Evolutionary conservation across 2,113 vertebrate genomes (phyloP).

Genomic region (Colossoma macropomum): DNA sequence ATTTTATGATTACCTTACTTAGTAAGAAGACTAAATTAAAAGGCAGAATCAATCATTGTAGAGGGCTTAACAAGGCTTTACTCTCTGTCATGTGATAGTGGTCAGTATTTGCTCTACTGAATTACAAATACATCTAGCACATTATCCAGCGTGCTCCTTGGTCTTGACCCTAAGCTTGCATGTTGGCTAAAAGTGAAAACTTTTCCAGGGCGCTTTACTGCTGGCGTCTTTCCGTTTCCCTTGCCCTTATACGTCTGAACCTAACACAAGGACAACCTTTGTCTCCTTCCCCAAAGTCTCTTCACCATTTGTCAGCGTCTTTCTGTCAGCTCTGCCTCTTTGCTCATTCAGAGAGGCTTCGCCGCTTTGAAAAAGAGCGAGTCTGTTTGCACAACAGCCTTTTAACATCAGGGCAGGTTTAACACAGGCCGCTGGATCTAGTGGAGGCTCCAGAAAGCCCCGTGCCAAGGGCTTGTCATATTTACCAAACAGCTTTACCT

Average conservation of each 20-base stretch:
- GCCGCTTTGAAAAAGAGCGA: constrained; percentile 16
- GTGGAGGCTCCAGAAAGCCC: constrained; percentile 15
- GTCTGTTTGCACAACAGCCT: constrained; percentile 42
- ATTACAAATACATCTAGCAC: too few species aligned
- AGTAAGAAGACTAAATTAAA: too few species aligned
- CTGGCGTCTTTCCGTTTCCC: constrained; percentile 14
- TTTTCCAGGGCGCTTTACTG: neutral
- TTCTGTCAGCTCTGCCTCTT: constrained; percentile 28
- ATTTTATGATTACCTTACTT: too few species aligned
- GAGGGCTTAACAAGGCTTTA: too few species aligned
- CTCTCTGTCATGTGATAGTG: too few species aligned
- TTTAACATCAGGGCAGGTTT: constrained; percentile 35
- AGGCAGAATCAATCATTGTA: too few species aligned
- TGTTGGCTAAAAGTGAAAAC: neutral
- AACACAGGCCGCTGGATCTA: constrained; percentile 1
- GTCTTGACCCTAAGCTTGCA: neutral
- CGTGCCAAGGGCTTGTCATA: constrained; percentile 51
- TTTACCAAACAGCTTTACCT: constrained; percentile 49
- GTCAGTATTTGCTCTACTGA: too few species aligned
- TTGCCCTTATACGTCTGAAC: constrained; percentile 6
- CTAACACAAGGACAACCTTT: constrained; percentile 28
- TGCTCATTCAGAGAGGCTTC: constrained; percentile 17
- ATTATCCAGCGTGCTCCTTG: neutral
- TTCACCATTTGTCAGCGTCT: constrained; percentile 35
- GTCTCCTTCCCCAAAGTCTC: neutral